Evolutionary conservation across 2,113 vertebrate genomes (phyloP).

Genomic region (Lasiurus borealis): DNA sequence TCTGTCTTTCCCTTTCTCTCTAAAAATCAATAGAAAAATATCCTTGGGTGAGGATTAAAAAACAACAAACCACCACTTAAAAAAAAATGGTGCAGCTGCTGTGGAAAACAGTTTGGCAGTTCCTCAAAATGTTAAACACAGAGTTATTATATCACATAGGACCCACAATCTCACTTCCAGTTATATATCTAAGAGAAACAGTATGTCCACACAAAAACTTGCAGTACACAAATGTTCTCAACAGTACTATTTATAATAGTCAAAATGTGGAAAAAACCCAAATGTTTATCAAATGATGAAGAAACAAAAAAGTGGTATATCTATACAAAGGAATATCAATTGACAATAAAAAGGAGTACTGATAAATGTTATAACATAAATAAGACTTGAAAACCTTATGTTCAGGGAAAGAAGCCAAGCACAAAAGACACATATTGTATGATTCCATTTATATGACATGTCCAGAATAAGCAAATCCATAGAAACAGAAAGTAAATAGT

Average conservation of each 20-base stretch:
- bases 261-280: neutral
- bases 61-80: too few species aligned
- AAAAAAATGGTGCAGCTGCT: neutral
- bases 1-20: too few species aligned
- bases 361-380: neutral
- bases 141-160: neutral
- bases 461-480: neutral
- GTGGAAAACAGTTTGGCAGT: neutral
- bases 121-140: neutral
- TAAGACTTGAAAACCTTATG: neutral
- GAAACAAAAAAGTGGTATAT: neutral
- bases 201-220: neutral
- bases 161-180: neutral
- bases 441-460: neutral
- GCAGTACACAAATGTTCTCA: neutral
- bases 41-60: too few species aligned
- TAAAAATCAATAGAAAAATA: too few species aligned
- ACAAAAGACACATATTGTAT: neutral
- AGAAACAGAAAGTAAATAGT: conserved; percentile 3
- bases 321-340: neutral
- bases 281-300: neutral
- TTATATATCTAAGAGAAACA: neutral
- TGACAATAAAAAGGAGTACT: conserved; percentile 21
- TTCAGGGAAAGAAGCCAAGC: neutral
- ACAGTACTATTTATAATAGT: neutral